phyloP scores from a whole-genome alignment of 1,140 invertebrate genomes.

The Aphelinus atriplicis region DNA sequence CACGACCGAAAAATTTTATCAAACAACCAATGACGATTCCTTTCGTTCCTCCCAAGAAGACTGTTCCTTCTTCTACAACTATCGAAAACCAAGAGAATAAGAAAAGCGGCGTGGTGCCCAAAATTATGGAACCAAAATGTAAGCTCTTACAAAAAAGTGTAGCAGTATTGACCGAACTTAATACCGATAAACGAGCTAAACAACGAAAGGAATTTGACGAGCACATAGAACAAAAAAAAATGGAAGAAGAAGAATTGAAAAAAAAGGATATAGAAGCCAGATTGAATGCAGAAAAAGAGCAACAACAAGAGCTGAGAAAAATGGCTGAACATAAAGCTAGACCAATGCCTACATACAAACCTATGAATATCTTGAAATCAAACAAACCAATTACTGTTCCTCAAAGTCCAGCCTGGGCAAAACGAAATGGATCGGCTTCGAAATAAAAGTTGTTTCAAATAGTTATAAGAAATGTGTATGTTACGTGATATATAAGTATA shows the following conservation, averaged over 20 bases:
- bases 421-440: slow-evolving; percentile 31
- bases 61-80: background rate
- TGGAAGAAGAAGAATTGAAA: slow-evolving; percentile 45
- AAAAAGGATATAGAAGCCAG: slow-evolving; percentile 46
- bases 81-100: slow-evolving; percentile 42
- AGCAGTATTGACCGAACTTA: slow-evolving; percentile 49
- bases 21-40: slow-evolving; percentile 22
- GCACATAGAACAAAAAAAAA: slow-evolving; percentile 56
- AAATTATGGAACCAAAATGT: slow-evolving; percentile 35
- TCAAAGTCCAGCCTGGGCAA: slow-evolving; percentile 54
- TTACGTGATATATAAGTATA: slow-evolving; percentile 26
- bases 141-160: slow-evolving; percentile 44
- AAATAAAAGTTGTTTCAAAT: background rate
- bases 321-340: slow-evolving; percentile 53
- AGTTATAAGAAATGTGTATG: slow-evolving; percentile 14
- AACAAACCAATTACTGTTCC: slow-evolving; percentile 54
- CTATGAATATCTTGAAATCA: slow-evolving; percentile 48
- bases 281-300: slow-evolving; percentile 48
- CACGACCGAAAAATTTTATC: slow-evolving; percentile 20
- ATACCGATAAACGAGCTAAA: slow-evolving; percentile 58
- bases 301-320: slow-evolving; percentile 52
- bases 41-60: slow-evolving; percentile 13
- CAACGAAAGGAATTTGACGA: slow-evolving; percentile 58
- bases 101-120: slow-evolving; percentile 15
- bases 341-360: slow-evolving; percentile 58